Evolutionary conservation across 35 echinoderm and acorn worm species (phyloP).

Genomic region (Antedon bifida): DNA sequence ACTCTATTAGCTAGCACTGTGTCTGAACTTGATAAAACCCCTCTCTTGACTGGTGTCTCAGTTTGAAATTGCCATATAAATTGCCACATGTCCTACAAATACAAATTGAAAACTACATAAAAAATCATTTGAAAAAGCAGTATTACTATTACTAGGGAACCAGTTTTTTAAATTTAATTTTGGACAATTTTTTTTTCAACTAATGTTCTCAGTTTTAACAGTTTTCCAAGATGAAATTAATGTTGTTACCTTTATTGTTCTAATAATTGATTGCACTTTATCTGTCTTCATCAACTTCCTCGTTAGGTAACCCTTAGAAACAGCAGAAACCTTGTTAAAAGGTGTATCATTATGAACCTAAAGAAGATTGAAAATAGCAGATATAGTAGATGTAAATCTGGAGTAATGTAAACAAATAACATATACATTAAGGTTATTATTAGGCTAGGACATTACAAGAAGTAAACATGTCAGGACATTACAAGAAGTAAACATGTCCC

Average conservation of each 20-base stretch:
- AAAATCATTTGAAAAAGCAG: background rate
- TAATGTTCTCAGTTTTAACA: too few relatives aligned
- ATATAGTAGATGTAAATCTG: too few relatives aligned
- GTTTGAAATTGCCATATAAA: slow-evolving; percentile 65
- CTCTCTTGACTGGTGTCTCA: slow-evolving; percentile 79
- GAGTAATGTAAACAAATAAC: too few relatives aligned
- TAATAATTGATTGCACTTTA: slow-evolving; percentile 50
- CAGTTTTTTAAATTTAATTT: too few relatives aligned
- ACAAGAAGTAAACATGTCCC: too few relatives aligned
- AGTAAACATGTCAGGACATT: too few relatives aligned
- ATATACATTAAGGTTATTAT: too few relatives aligned
- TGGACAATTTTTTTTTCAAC: too few relatives aligned
- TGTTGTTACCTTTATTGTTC: slow-evolving; percentile 88
- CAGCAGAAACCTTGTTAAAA: slow-evolving; percentile 55
- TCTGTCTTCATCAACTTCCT: slow-evolving; percentile 53
- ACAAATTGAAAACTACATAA: background rate
- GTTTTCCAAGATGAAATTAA: too few relatives aligned
- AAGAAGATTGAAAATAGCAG: background rate
- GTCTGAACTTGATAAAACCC: slow-evolving; percentile 60
- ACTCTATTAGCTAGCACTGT: slow-evolving; percentile 55
- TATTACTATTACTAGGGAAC: too few relatives aligned
- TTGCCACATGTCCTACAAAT: slow-evolving; percentile 39
- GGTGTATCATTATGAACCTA: background rate
- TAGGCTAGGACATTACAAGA: too few relatives aligned
- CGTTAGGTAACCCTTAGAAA: slow-evolving; percentile 71